phyloP scores from a whole-genome alignment of 2,797 vertebrate species.

The Nothura maculosa region DNA sequence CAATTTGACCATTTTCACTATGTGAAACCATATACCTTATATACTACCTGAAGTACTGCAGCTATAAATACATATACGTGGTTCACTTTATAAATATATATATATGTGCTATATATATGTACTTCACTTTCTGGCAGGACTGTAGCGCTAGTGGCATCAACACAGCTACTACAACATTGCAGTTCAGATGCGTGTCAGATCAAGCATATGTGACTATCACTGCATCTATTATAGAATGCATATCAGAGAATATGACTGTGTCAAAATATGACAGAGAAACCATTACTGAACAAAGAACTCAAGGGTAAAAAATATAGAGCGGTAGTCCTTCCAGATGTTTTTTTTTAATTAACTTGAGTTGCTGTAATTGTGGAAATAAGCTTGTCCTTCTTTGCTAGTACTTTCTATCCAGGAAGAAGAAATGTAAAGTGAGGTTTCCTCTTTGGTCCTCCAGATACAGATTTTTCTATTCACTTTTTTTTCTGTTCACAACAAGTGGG shows the following conservation, averaged over 20 bases:
- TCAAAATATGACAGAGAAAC: too few species aligned
- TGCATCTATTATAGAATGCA: too few species aligned
- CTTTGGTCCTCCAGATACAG: background rate
- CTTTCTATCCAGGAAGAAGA: background rate
- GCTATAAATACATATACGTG: background rate
- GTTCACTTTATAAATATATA: background rate
- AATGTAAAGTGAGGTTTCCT: background rate
- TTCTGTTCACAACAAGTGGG: background rate
- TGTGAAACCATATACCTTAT: background rate
- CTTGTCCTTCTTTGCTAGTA: background rate
- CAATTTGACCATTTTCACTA: background rate
- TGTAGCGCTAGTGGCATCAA: background rate
- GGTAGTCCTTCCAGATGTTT: background rate
- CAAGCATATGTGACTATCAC: too few species aligned
- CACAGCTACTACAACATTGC: background rate
- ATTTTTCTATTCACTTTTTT: background rate
- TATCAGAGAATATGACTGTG: too few species aligned
- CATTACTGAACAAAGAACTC: background rate
- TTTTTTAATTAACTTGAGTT: background rate
- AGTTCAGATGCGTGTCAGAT: background rate
- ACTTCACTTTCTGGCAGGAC: background rate
- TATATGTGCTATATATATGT: background rate
- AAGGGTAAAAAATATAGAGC: background rate
- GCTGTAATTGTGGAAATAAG: background rate
- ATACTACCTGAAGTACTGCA: background rate